Evolutionary conservation across 2,888 invertebrate genomes (phyloP), one percentile per base, ranked within the genome.

Genomic region (Phengaris arion): DNA sequence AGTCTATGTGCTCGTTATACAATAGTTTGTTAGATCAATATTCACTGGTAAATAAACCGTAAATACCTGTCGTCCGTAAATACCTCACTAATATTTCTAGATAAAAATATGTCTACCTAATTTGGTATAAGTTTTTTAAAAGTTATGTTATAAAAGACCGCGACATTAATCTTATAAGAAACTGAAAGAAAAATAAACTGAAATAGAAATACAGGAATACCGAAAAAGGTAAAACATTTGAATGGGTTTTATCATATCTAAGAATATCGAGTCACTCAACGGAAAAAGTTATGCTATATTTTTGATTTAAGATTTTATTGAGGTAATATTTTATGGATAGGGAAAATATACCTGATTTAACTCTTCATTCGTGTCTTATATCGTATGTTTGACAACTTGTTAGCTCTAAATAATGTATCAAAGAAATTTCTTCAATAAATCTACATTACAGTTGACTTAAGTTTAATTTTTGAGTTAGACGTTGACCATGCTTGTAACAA

Each of bases 111-210:
- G 9, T 69, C 10, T 69, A n/a, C 69, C n/a, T 10, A 46, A 69
- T 48, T 15, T n/a, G 3, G 35, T 35, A 35, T 35, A 35, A 35
- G 35, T 4, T 35, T 48, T 48, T 10, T 9, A 69, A 8, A 57
- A 22, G 0, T 59, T 9, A 2, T 64, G 10, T 22, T 35, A 64
- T 35, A 35, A 10, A 10, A 35, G 12, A 9, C 10, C 64, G 64
- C 64, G 35, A 35, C 35, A 6, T 35, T 0, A 12, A 1, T 35
- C 64, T 70, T 51, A 15, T 22, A 12, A 6, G 52, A 52, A 70
- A 70, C 12, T 70, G 12, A 22, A 70, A 70, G 64, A 64, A 51
- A 64, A 70, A 70, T 70, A 70, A 70, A 70, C 51, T 22, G 70
- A 70, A 51, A 64, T 64, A 64, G 64, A 64, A 70, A 51, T 22